Evolutionary conservation across 2,888 invertebrate species (phyloP).

Genomic region (Tinea pellionella): DNA sequence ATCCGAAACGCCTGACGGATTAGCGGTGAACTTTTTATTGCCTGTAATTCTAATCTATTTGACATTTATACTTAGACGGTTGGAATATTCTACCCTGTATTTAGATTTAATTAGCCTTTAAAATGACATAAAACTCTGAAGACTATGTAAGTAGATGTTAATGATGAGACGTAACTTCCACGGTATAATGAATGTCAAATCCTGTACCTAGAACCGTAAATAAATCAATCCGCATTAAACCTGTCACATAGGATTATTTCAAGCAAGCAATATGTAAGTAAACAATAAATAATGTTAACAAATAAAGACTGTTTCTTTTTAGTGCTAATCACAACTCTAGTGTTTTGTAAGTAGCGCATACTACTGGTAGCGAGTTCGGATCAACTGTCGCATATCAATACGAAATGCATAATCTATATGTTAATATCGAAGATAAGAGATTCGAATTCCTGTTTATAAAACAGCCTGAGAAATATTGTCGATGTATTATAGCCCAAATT

Average conservation of each 20-base stretch:
- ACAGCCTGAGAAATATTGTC: neutral
- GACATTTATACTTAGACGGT: conserved; percentile 4
- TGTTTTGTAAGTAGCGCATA: conserved; percentile 30
- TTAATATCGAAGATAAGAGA: conserved; percentile 61
- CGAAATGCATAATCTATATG: conserved; percentile 60
- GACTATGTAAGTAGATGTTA: conserved; percentile 7
- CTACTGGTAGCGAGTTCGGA: conserved; percentile 20
- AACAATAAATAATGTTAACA: neutral
- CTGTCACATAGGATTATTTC: neutral
- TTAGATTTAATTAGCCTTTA: conserved; percentile 12
- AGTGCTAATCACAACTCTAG: neutral
- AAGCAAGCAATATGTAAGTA: neutral
- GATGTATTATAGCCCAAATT: conserved; percentile 43
- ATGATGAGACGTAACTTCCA: conserved; percentile 2
- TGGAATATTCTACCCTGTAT: neutral
- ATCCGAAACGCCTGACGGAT: conserved; percentile 16
- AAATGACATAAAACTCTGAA: conserved; percentile 8
- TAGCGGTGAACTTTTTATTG: conserved; percentile 16
- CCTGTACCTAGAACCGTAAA: neutral
- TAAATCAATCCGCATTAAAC: neutral
- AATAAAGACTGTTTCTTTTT: neutral
- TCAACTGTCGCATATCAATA: conserved; percentile 54
- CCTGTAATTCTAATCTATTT: conserved; percentile 12
- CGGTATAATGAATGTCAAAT: neutral
- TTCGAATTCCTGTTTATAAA: conserved; percentile 50